A percentile compares a stretch with the other conserved stretches of the same genome.
phyloP scores from a whole-genome alignment of 1,140 invertebrate genomes.

The Achatina immaculata region DNA sequence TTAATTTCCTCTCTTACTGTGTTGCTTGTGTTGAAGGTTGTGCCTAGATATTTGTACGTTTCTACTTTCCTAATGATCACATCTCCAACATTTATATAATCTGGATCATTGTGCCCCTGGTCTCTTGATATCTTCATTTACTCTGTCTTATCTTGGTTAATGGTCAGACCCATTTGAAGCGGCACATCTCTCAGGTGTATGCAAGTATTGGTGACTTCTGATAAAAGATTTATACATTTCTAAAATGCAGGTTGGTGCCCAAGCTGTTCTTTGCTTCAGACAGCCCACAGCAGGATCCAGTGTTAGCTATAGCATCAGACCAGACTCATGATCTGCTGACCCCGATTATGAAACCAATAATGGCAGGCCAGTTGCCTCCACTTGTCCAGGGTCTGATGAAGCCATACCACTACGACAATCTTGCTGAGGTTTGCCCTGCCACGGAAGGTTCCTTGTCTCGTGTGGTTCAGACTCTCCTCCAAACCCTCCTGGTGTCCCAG shows the following conservation, averaged over 20 bases:
- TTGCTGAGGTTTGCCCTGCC: slow-evolving; percentile 47
- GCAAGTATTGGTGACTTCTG: too few species aligned
- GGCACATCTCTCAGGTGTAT: too few species aligned
- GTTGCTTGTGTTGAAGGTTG: too few species aligned
- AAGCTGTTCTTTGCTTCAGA: slow-evolving; percentile 69
- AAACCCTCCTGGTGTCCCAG: slow-evolving; percentile 74
- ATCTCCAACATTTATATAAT: too few species aligned
- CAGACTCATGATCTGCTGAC: slow-evolving; percentile 59
- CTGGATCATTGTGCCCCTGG: too few species aligned
- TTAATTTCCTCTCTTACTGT: too few species aligned
- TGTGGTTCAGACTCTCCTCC: slow-evolving; percentile 72
- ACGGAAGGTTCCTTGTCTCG: slow-evolving; percentile 72
- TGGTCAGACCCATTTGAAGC: too few species aligned
- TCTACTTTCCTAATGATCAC: too few species aligned
- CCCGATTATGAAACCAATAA: slow-evolving; percentile 63
- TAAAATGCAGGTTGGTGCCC: slow-evolving; percentile 68
- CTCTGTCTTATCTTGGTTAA: too few species aligned
- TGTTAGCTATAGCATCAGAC: slow-evolving; percentile 66
- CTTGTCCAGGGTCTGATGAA: slow-evolving; percentile 66
- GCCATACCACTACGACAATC: slow-evolving; percentile 71
- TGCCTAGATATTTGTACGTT: too few species aligned
- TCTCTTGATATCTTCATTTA: too few species aligned
- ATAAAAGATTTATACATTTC: too few species aligned
- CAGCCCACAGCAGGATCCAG: slow-evolving; percentile 69
- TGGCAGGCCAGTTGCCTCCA: slow-evolving; percentile 57